Evolutionary conservation across 2,888 invertebrate genomes (phyloP), one percentile per base, ranked within the genome.

Genomic region (Diarsia rubi): DNA sequence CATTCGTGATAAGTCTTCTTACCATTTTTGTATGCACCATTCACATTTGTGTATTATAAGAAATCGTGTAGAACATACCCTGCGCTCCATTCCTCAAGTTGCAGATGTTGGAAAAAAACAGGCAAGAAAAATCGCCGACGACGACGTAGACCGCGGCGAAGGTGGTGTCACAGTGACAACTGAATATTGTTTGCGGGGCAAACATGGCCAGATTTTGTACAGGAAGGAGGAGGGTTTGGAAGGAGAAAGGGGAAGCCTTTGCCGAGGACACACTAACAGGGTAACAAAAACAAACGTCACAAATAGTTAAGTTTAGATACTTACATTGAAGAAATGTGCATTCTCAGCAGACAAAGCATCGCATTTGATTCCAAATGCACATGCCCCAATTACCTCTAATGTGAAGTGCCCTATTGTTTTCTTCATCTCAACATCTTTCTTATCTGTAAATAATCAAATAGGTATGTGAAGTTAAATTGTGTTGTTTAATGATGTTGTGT

Each of bases 311-410:
- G 42, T 54, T 47, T 45, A n/a, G n/a, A n/a, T n/a, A 82, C 82
- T 85, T 90, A 97, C 97, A 92, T 95, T 95, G 12, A 96, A 90
- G 88, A 97, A 97, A 83, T 96, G 93, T 3, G 97, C 94, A 83
- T 97, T 95, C 82, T 94, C 94, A 81, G 95, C 94, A 66, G 91
- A 94, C n/a, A 97, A 88, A 12, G 97, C 95, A 81, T 97, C 95
- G 78, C 96, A 95, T 86, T 96, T 95, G 21, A 97, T 95, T 2
- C 97, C 97, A 92, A 97, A 97, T 27, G 97, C 97, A 90, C 97
- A 97, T 27, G 96, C 95, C n/a, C 97, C 97, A 72, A 97, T 97
- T 2, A 97, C 96, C 90, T 97, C 97, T 70, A 97, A 86, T 2
- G 97, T 97, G 74, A 95, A 97, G 85, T 97, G 96, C 0, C 97